Percentiles rank a stretch among this genome's conserved stretches.
phyloP scores from a whole-genome alignment of 2,113 vertebrate species.

The Grammomys surdaster region DNA sequence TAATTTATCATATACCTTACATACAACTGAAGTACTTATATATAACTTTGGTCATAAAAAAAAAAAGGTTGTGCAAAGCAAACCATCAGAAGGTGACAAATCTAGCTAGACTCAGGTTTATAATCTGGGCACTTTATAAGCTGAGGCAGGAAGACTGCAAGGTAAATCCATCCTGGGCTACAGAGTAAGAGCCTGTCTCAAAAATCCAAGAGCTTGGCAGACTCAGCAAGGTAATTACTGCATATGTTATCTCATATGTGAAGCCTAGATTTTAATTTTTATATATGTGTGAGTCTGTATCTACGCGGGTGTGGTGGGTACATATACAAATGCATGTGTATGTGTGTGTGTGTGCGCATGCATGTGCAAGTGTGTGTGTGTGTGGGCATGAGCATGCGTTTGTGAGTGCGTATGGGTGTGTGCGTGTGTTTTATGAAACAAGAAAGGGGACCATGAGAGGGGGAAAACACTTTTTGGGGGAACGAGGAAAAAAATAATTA shows the following conservation, averaged over 20 bases:
- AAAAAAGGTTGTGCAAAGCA: not conserved
- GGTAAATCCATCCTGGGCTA: not conserved
- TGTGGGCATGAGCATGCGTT: not conserved
- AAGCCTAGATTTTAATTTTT: not conserved
- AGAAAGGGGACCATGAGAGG: not conserved
- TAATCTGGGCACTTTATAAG: not conserved
- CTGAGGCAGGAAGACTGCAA: not conserved
- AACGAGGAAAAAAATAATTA: not conserved
- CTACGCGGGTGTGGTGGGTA: not conserved
- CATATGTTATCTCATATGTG: not conserved
- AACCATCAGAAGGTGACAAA: not conserved
- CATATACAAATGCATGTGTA: not conserved
- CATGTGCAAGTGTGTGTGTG: not conserved
- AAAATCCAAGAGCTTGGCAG: not conserved
- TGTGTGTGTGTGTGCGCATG: not conserved
- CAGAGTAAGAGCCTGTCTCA: not conserved
- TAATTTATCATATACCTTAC: too few species aligned
- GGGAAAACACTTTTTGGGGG: not conserved
- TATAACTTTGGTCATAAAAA: too few species aligned
- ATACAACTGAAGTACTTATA: not conserved
- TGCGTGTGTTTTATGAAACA: not conserved
- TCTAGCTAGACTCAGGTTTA: not conserved
- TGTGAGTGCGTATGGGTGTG: not conserved
- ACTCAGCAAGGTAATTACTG: not conserved
- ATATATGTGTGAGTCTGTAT: not conserved